Base-by-base conservation (phyloP, 2,888 invertebrate genomes). In the Torymus texanus region DNA sequence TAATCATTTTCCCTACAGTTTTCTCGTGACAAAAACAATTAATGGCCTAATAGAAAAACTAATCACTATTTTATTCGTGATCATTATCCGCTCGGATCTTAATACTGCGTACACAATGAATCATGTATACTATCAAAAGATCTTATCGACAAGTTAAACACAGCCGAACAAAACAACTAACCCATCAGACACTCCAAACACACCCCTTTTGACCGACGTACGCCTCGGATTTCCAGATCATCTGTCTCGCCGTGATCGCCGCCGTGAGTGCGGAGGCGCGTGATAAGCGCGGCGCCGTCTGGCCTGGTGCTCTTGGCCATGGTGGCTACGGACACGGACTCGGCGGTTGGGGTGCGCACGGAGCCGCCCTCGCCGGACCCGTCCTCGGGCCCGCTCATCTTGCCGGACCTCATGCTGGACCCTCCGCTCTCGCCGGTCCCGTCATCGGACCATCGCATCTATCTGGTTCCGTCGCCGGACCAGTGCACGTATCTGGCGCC, bases 401-500 rank as follows among this genome's bases (percentile, higher is more conserved):
- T 13, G 86, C 85, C 8, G 90, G 90, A 50, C 90, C 90, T 4
- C 88, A 88, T 61, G 78, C 87, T 0, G 89, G 90, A 51, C 82
- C 85, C 0, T 80, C 88, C 0, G 80, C 84, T 12, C 84, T 90
- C 14, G 84, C 88, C 58, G 90, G 87, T 14, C 90, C 90, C 14
- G 84, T 83, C 13, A 87, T 88, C 68, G 90, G 90, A 41, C 87
- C 89, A 0, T 84, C 88, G 1, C 85, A 85, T 50, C 83, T 90
- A 24, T 85, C 88, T 12, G 90, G 90, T 5, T 86, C 89, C 0
- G 86, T 88, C 0, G 86, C 88, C 50, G 88, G 88, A 21, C 87
- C 88, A 0, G 88, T 84, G 11, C 88, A 88, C 51, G 89, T 90
- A 14, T 87, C 88, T n/a, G 90, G 90, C 0, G 89, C 90, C 11